Conservation (phyloP, 2,888 invertebrate species). For the Sycophila texana region DNA sequence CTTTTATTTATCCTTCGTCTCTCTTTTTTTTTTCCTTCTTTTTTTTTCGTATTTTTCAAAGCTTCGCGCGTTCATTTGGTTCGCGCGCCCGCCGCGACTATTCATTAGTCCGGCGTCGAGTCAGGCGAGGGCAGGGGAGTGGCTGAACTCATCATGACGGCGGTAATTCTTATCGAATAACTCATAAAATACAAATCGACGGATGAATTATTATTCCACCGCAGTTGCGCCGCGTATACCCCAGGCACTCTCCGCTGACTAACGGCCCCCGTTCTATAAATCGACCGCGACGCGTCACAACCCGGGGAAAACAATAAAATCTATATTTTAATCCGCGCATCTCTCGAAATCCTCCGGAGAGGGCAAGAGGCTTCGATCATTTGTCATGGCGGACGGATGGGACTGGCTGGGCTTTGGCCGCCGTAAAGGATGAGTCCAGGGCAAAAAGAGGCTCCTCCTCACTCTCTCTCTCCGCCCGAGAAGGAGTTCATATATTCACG, state of each 20-base stretch:
- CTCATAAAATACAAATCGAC: constrained; percentile 65
- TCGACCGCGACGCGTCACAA: constrained; percentile 61
- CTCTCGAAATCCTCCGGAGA: constrained; percentile 53
- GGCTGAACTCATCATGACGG: constrained; percentile 18
- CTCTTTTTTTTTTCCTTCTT: constrained; percentile 2
- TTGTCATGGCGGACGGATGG: constrained; percentile 64
- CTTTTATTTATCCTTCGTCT: too few relatives aligned
- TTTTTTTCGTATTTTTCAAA: not conserved
- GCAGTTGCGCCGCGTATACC: constrained; percentile 60
- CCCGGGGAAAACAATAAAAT: constrained; percentile 71
- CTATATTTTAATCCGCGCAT: constrained; percentile 72
- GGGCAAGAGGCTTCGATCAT: constrained; percentile 61
- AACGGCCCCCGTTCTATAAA: constrained; percentile 66
- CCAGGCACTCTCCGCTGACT: constrained; percentile 62
- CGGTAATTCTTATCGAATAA: constrained; percentile 53
- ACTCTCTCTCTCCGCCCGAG: too few relatives aligned
- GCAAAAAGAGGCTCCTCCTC: constrained; percentile 64
- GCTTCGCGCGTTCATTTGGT: constrained; percentile 30
- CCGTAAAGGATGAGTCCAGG: constrained; percentile 60
- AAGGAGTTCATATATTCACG: constrained; percentile 46
- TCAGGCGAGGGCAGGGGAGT: not conserved
- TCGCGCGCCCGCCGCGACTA: constrained; percentile 1
- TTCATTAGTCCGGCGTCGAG: constrained; percentile 17
- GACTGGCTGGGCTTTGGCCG: constrained; percentile 35
- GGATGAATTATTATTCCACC: constrained; percentile 65